Base-by-base conservation (phyloP, 1,140 invertebrate genomes). In the Drosophila parabipectinata region DNA sequence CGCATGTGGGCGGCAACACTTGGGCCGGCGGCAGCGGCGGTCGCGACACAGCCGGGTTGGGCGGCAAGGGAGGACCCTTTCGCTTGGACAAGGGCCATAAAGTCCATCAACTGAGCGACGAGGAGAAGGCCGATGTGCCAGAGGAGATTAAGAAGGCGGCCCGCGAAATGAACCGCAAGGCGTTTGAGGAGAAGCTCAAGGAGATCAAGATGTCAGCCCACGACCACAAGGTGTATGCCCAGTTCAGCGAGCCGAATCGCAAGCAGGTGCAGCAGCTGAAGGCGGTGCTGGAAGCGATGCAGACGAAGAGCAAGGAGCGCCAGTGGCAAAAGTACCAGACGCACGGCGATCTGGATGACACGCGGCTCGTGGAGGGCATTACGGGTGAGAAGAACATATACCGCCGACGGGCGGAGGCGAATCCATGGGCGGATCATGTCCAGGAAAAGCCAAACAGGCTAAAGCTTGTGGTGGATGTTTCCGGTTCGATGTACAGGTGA, bases 191-290 rank as follows among this genome's bases (percentile, higher is more conserved):
- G 85, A 95, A 96, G 63, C 92, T 99, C 14, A 94, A 95, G 77
- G 97, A 99, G 92, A 99, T 99, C 55, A 94, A 96, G 79, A 99
- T 99, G 98, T 98, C 96, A 79, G 96, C 97, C 81, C 97, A 97
- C 91, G 98, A 99, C 92, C 97, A 97, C 32, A 94, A 95, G 44
- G 83, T 98, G 1, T 99, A 99, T 89, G 94, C 95, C 18, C 95
- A 96, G 89, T 98, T 97, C 91, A 95, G 95, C 37, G 93, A 93
- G 45, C 95, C 96, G 37, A 97, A 99, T 12, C 92, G 95, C 10
- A 95, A 94, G 63, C 96, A 97, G 93, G 96, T 97, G 64, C 93
- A 94, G 32, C 92, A 94, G 10, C 90, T 96, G 3, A 93, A 95
- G 39, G 94, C 94, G 1, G 94, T 96, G 66, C 91, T 96, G 68